Evolutionary conservation across 2,888 invertebrate genomes (phyloP).

Genomic region (Apamea sordens): DNA sequence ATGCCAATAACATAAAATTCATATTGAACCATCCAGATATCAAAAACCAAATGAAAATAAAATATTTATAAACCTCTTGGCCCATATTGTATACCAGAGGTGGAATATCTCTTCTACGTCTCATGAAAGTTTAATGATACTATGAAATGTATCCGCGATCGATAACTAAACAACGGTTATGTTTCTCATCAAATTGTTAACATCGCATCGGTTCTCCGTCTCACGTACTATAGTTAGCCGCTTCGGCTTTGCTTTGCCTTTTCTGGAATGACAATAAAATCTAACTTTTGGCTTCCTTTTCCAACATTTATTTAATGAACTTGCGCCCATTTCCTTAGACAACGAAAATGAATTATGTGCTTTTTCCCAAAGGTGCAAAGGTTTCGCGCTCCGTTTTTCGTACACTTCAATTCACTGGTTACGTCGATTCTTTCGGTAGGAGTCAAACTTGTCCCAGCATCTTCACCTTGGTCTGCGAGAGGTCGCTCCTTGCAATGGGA

Average conservation of each 20-base stretch:
- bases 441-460: not conserved
- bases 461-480: not conserved
- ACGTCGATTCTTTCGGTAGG: not conserved
- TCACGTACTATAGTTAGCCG: constrained; percentile 8
- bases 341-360: not conserved
- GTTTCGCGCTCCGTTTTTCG: not conserved
- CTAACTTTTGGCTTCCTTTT: not conserved
- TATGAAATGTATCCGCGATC: constrained; percentile 66
- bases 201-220: constrained; percentile 15
- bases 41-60: constrained; percentile 23
- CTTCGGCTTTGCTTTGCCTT: not conserved
- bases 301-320: constrained; percentile 1
- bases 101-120: constrained; percentile 54
- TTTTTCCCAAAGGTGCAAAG: not conserved
- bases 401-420: not conserved
- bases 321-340: not conserved
- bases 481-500: not conserved
- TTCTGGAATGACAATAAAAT: not conserved
- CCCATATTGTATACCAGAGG: constrained; percentile 32
- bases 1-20: not conserved
- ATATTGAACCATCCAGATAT: not conserved
- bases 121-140: constrained; percentile 76
- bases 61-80: constrained; percentile 45
- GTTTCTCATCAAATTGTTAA: constrained; percentile 42
- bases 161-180: constrained; percentile 51